Evolutionary conservation across 2,797 vertebrate species (phyloP).

Genomic region (Periparus ater): DNA sequence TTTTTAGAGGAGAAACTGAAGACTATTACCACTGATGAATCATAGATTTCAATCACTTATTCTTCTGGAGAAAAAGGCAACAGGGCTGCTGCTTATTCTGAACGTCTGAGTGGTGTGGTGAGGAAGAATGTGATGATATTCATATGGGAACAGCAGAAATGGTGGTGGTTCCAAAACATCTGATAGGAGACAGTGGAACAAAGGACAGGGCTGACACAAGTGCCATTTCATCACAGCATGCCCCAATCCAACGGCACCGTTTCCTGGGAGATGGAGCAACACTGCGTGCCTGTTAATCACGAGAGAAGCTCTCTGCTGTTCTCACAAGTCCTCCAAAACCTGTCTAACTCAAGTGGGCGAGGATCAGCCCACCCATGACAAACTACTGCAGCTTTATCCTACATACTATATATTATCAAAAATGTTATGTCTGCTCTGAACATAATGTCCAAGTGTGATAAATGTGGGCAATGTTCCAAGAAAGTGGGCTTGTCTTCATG

Average conservation of each 20-base stretch:
- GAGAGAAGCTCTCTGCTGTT: slow-evolving; percentile 34
- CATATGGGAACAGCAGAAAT: neutral
- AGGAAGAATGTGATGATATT: neutral
- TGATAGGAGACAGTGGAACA: slow-evolving; percentile 5
- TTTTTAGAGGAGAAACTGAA: neutral
- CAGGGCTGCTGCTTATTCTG: neutral
- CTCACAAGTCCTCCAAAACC: slow-evolving; percentile 40
- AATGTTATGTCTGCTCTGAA: slow-evolving; percentile 59
- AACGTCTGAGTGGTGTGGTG: neutral
- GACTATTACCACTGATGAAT: neutral
- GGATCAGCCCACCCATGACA: slow-evolving; percentile 49
- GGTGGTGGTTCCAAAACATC: neutral
- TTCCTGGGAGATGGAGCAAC: slow-evolving; percentile 52
- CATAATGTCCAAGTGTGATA: slow-evolving; percentile 47
- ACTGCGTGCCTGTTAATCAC: slow-evolving; percentile 1
- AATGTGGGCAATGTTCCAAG: neutral
- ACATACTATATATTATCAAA: slow-evolving; percentile 2
- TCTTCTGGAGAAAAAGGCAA: neutral
- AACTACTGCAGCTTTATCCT: slow-evolving; percentile 31
- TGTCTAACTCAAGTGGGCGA: slow-evolving; percentile 54
- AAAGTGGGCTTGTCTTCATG: slow-evolving; percentile 18
- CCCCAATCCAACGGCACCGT: neutral
- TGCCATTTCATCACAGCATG: slow-evolving; percentile 19
- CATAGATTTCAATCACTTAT: neutral
- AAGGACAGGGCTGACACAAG: slow-evolving; percentile 26